Percentiles rank a stretch among this genome's conserved stretches.
These are phyloP conservation scores for Rhyacophila brunnea DNA, from an alignment of 1,140 invertebrate genomes.

Conservation along the genomic window DNA sequence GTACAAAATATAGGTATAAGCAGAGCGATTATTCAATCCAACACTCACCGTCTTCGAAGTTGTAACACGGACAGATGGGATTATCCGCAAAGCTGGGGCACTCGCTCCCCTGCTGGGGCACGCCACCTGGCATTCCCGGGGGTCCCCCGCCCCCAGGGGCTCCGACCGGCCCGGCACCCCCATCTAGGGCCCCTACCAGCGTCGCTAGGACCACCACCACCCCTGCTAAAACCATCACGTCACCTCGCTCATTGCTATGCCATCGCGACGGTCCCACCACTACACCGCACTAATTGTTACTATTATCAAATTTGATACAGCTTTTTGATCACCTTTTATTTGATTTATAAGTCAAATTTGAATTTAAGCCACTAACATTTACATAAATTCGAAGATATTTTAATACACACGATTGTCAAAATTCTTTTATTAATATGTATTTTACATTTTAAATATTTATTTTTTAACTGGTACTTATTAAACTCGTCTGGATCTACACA, in stretches of 20 bases:
- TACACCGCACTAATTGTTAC: neutral
- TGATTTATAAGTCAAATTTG: no score
- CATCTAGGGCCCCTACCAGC: conserved; percentile 17
- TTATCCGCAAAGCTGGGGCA: conserved; percentile 71
- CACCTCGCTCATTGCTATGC: conserved; percentile 8
- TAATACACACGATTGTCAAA: no score
- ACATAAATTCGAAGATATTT: no score
- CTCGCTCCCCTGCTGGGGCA: conserved; percentile 30
- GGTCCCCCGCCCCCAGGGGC: conserved; percentile 5
- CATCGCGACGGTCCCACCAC: neutral
- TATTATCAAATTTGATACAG: no score
- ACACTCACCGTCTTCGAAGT: conserved; percentile 77
- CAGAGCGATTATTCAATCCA: neutral
- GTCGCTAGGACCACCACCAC: conserved; percentile 20
- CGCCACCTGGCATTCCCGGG: neutral
- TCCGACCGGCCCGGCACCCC: neutral
- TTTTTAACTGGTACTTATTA: no score
- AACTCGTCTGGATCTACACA: no score
- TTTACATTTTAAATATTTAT: no score
- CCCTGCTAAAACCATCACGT: conserved; percentile 18
- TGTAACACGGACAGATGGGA: conserved; percentile 84
- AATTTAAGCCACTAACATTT: no score
- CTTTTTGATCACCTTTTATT: no score
- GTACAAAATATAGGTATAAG: no score
- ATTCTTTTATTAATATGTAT: no score